Evolutionary conservation across 2,888 invertebrate species (phyloP), one percentile per base, ranked within the genome.

Genomic region (Druceiella hillmani): DNA sequence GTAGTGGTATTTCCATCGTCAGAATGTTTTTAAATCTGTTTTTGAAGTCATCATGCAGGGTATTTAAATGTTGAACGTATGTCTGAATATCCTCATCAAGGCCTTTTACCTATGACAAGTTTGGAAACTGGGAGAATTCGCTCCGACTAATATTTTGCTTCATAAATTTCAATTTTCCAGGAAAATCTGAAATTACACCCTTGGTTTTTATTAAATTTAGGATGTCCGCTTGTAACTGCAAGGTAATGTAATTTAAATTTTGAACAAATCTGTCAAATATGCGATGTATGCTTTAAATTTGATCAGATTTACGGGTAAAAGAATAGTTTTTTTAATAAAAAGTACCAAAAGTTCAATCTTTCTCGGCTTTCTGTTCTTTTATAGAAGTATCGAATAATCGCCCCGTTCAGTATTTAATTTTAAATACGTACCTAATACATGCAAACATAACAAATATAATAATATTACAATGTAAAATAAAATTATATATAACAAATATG

Each of bases 211-310:
- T 52, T 33, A 50, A 45, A 52, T 50, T 52, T 24, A 51, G 44
- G 41, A 41, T 48, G 49, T 47, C 45, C 24, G 47, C 48, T 51
- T 52, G 50, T 43, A 50, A 47, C 38, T 53, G 49, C 41, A 47
- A 44, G 42, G 44, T 49, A 41, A 45, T 31, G 9, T 33, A 12
- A 44, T 43, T 43, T 33, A 41, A 30, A 43, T 43, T 44, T 41
- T 36, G 40, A 40, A 44, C 40, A 12, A 30, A 10, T 10, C 9
- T 41, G 37, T 44, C 29, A 43, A 41, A 38, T 44, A 46, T 35
- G 43, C 41, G 16, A 46, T 41, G 59, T 57, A 58, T 57, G 58
- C 52, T 54, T 55, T 55, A 57, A 57, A 59, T 56, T 62, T 56
- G 54, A 58, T 61, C 53, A 45, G 52, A 50, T 52, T 33, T 36